These are phyloP conservation scores for Megaceryle torquata DNA, from an alignment of 2,113 vertebrate species.

Conservation along the genomic window DNA sequence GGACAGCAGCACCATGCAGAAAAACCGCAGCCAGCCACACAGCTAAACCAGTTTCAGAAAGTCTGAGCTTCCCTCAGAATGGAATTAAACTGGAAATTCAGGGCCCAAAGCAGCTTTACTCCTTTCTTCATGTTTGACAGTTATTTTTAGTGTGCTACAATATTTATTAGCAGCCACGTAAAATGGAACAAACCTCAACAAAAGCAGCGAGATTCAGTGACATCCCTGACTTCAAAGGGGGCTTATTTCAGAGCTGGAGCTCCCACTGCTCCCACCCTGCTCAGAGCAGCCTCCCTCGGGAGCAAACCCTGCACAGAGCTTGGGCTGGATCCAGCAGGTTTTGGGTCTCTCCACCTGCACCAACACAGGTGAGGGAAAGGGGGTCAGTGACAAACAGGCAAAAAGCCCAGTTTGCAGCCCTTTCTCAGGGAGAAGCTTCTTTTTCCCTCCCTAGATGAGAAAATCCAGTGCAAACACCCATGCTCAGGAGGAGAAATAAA, in stretches of 20 bases:
- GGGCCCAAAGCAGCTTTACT: neutral
- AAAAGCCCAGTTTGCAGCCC: neutral
- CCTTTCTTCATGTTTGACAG: neutral
- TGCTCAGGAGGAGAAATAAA: neutral
- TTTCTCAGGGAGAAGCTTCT: neutral
- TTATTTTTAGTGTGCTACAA: conserved; percentile 33
- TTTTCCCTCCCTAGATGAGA: neutral
- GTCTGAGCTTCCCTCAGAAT: neutral
- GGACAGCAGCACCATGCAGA: fast-evolving
- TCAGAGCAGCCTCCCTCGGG: neutral
- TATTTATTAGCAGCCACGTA: conserved; percentile 39
- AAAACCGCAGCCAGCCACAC: neutral
- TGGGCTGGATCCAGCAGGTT: neutral
- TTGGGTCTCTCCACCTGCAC: neutral
- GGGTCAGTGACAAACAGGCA: fast-evolving
- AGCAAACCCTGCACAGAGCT: neutral
- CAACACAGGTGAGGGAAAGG: fast-evolving
- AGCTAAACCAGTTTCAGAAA: neutral
- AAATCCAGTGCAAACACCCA: fast-evolving
- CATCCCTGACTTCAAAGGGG: conserved; percentile 32
- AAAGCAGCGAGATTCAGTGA: neutral
- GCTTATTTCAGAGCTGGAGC: neutral
- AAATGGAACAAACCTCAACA: conserved; percentile 29
- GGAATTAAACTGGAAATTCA: conserved; percentile 7
- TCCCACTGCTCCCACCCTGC: neutral